Evolutionary conservation across 2,888 invertebrate species (phyloP).

Genomic region (Hymenopus coronatus): DNA sequence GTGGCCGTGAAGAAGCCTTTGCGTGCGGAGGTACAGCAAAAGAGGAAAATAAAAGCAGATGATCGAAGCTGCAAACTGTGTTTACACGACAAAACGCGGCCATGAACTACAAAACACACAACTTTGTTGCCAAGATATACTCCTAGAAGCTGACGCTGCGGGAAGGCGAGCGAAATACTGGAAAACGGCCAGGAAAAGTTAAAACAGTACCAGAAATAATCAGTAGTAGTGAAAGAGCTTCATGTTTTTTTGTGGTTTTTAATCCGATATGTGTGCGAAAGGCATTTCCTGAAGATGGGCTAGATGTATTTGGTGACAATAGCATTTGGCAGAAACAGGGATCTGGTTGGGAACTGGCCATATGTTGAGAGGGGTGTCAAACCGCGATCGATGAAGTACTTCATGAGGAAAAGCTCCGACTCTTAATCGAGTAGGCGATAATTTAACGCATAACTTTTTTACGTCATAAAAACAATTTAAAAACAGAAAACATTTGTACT

Average conservation of each 20-base stretch:
- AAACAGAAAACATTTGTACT: too few species aligned
- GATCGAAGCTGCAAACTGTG: background rate
- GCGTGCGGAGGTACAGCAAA: background rate
- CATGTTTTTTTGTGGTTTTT: background rate
- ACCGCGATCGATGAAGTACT: background rate
- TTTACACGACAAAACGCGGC: background rate
- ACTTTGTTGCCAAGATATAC: background rate
- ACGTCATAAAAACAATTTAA: too few species aligned
- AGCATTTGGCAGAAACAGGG: background rate
- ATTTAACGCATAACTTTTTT: too few species aligned
- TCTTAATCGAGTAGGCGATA: too few species aligned
- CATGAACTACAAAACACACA: background rate
- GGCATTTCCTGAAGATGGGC: background rate
- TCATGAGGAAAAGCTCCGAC: background rate
- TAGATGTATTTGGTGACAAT: background rate
- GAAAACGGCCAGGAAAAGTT: background rate
- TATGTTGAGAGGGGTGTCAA: background rate
- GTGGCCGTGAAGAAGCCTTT: background rate
- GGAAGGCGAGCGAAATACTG: background rate
- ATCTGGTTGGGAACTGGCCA: background rate
- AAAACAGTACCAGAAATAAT: background rate
- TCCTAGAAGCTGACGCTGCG: background rate
- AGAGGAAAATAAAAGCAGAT: background rate
- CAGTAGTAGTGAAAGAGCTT: background rate
- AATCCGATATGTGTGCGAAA: background rate